Evolutionary conservation across 2,113 vertebrate species (phyloP).

Genomic region (Lethenteron camtschaticum): DNA sequence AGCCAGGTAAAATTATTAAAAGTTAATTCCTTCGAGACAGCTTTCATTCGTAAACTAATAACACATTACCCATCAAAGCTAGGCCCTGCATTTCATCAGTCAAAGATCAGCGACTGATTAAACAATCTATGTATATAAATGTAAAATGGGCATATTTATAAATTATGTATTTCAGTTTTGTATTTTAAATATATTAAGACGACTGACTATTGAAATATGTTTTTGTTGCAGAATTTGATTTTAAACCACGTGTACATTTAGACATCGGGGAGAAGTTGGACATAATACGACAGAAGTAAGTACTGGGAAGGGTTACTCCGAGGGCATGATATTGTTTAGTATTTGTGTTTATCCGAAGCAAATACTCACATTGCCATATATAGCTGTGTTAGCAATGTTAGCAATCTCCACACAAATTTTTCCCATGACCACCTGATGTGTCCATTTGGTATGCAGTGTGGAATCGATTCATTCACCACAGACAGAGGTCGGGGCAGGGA

Average conservation of each 20-base stretch:
- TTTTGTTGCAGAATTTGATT: constrained; percentile 36
- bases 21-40: neutral
- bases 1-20: constrained; percentile 30
- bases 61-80: neutral
- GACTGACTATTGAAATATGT: neutral
- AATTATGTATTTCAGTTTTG: neutral
- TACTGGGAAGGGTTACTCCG: neutral
- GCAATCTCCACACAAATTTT: neutral
- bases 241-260: constrained; percentile 43
- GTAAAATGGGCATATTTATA: neutral
- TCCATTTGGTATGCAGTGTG: too few species aligned
- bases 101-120: neutral
- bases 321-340: neutral
- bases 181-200: neutral
- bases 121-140: neutral
- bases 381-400: neutral
- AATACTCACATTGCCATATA: neutral
- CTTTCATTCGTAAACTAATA: neutral
- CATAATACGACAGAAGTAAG: constrained; percentile 64
- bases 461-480: too few species aligned
- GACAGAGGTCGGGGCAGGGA: too few species aligned
- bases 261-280: constrained; percentile 50
- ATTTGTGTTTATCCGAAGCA: neutral
- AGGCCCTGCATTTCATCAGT: neutral
- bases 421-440: too few species aligned